Conservation (phyloP, 2,797 vertebrate genomes). For the Paramormyrops hopkinsi region DNA sequence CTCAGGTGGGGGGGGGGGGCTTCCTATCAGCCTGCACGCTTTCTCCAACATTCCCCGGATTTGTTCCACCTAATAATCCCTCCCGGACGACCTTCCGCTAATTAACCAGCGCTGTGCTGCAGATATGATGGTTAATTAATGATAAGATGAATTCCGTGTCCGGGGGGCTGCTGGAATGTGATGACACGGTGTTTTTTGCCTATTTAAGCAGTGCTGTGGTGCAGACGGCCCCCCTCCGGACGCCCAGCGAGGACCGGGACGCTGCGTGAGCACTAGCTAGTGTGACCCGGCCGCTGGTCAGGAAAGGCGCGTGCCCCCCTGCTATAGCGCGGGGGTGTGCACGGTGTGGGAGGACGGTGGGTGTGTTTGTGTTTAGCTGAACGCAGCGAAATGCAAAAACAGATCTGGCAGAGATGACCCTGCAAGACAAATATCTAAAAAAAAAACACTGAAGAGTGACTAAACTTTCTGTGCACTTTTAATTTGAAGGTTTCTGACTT, state of each 20-base stretch:
- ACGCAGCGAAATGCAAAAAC: background rate
- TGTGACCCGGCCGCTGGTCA: background rate
- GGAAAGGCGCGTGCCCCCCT: background rate
- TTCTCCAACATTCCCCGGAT: too few species aligned
- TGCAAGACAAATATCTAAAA: background rate
- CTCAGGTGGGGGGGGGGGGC: too few species aligned
- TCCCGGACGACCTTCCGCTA: slow-evolving; percentile 98
- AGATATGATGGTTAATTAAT: slow-evolving; percentile 99
- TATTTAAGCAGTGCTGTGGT: slow-evolving; percentile 77
- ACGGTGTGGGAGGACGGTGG: background rate
- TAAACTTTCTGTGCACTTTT: background rate
- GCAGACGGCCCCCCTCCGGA: background rate
- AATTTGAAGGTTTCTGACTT: background rate
- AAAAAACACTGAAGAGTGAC: background rate
- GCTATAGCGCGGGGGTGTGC: background rate
- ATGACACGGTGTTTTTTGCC: slow-evolving; percentile 96
- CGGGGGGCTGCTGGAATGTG: slow-evolving; percentile 97
- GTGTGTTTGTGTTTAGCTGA: background rate
- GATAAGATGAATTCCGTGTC: slow-evolving; percentile 95
- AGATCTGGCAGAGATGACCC: background rate
- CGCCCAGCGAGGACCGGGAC: background rate
- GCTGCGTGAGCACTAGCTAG: background rate
- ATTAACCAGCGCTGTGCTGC: slow-evolving; percentile 97
- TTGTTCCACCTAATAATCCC: slow-evolving; percentile 99
- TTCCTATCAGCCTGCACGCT: too few species aligned